A percentile compares a stretch with the other conserved stretches of the same genome.
Conservation (phyloP, 2,888 invertebrate species). For the Pyrocoelia pectoralis region DNA sequence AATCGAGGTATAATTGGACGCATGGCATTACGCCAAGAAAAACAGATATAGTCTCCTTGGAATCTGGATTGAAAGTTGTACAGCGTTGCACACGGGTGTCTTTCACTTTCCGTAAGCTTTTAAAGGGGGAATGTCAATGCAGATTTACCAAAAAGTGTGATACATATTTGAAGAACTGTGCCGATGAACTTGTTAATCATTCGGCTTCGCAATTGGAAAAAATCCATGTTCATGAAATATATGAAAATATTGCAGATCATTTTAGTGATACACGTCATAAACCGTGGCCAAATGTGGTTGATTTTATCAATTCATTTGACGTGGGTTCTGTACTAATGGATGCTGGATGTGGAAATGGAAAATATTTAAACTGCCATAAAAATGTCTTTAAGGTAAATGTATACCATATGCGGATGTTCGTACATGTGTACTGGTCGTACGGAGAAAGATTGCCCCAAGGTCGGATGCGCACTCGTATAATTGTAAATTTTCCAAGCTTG, state of each 20-base stretch:
- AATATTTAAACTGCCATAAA: constrained; percentile 78
- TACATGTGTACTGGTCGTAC: too few species aligned
- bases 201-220: constrained; percentile 74
- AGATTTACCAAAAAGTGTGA: constrained; percentile 74
- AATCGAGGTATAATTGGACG: constrained; percentile 77
- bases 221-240: constrained; percentile 84
- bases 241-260: constrained; percentile 92
- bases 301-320: constrained; percentile 76
- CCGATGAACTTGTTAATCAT: constrained; percentile 54
- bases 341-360: constrained; percentile 98
- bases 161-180: constrained; percentile 55
- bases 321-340: constrained; percentile 82
- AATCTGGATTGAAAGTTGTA: constrained; percentile 64
- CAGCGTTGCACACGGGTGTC: constrained; percentile 74
- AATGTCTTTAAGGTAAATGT: constrained; percentile 63
- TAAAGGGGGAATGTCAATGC: constrained; percentile 70
- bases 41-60: constrained; percentile 74
- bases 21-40: constrained; percentile 88
- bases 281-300: constrained; percentile 90
- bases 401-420: too few species aligned
- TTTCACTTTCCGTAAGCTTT: constrained; percentile 82
- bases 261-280: constrained; percentile 95
- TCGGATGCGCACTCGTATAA: too few species aligned
- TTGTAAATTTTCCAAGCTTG: too few species aligned
- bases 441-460: too few species aligned